These are phyloP conservation scores for Chlorocebus sabaeus DNA, from an alignment of 2,113 vertebrate genomes.

Conservation along the genomic window DNA sequence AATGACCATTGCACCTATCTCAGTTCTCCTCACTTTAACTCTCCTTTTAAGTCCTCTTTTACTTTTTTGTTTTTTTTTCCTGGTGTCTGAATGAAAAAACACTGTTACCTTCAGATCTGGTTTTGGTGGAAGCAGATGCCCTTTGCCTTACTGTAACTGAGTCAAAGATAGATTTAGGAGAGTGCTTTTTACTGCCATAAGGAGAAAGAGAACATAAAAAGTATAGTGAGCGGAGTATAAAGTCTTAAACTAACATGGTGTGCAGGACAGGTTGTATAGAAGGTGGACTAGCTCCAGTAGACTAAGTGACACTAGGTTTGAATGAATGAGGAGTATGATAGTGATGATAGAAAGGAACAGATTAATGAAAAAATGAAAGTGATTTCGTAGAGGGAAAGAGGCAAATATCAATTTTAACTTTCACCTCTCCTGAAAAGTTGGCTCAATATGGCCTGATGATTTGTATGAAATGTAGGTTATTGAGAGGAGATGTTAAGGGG, in stretches of 20 bases:
- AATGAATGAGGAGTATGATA: not conserved
- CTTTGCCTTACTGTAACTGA: not conserved
- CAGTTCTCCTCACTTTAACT: not conserved
- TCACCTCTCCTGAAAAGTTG: not conserved
- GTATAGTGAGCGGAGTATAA: not conserved
- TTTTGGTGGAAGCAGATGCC: not conserved
- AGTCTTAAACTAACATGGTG: not conserved
- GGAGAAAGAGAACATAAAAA: not conserved
- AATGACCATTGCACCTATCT: not conserved
- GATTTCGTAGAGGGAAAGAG: not conserved
- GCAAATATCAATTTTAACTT: conserved; percentile 1
- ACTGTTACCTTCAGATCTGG: not conserved
- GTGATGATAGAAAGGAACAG: not conserved
- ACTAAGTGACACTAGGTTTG: not conserved
- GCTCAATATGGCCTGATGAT: not conserved
- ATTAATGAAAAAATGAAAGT: not conserved
- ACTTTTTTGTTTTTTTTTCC: not conserved
- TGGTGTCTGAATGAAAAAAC: not conserved
- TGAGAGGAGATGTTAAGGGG: not conserved
- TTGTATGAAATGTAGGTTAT: not conserved
- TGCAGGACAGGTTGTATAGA: not conserved
- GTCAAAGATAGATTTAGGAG: not conserved
- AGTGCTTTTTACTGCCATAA: not conserved
- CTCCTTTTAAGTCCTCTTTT: not conserved
- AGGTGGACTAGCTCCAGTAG: not conserved